A percentile compares a stretch with the other conserved stretches of the same genome.
phyloP scores from a whole-genome alignment of 2,888 invertebrate genomes.

The Callyntrura guangdongensis region DNA sequence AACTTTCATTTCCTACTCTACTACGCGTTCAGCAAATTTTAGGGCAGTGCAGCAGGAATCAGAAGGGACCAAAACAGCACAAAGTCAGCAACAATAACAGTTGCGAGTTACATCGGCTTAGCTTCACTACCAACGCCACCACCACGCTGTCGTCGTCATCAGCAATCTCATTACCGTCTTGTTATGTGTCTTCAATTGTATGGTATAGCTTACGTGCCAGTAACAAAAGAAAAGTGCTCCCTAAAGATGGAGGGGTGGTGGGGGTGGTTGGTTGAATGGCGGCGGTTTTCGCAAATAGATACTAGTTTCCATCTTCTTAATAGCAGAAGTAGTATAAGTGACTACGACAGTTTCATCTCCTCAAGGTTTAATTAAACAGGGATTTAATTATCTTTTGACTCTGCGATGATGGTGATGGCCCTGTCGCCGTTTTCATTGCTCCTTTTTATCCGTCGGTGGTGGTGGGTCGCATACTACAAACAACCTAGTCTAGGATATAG shows the following conservation, averaged over 20 bases:
- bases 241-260: conserved; percentile 6
- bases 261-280: background rate
- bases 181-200: conserved; percentile 3
- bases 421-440: background rate
- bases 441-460: background rate
- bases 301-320: conserved; percentile 5
- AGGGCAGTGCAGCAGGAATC: conserved; percentile 32
- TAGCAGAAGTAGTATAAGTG: background rate
- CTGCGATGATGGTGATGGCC: background rate
- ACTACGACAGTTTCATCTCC: conserved; percentile 72
- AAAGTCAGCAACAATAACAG: conserved; percentile 14
- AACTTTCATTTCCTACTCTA: background rate
- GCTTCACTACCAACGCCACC: background rate
- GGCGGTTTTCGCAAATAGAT: background rate
- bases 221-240: conserved; percentile 19
- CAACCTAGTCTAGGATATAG: no score
- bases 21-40: background rate
- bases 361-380: conserved; percentile 80
- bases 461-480: no score
- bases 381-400: conserved; percentile 79
- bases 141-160: background rate
- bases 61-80: background rate
- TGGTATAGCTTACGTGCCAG: background rate
- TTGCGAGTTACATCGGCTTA: background rate
- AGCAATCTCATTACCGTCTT: conserved; percentile 29